Evolutionary conservation across 2,797 vertebrate genomes (phyloP), one percentile per base, ranked within the genome.

Genomic region (Tenualosa ilisha): DNA sequence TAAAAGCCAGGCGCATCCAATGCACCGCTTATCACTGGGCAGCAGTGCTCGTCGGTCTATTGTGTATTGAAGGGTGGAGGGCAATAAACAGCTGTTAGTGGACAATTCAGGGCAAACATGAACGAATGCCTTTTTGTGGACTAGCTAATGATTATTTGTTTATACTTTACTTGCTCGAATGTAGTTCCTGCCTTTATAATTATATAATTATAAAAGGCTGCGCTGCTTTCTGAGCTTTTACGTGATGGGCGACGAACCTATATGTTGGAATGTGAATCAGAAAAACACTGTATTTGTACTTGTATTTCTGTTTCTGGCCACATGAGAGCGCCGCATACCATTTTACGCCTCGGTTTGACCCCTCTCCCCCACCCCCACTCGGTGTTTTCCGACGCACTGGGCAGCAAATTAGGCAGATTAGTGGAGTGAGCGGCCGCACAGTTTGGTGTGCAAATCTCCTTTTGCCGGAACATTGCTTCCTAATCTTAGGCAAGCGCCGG

Each of bases 371-470:
- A 11, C 49, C 46, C 63, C 51, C 13, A 17, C 82, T 26, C 51
- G 20, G 24, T 11, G 40, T 59, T 82, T 49, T 63, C 26, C 40
- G 59, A 85, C 83, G 72, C 83, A 88, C 89, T 88, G 88, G 85
- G 89, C 89, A 92, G 88, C 86, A 93, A 93, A 95, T 94, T 90
- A 94, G 92, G 87, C 89, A 90, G 92, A 75, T 95, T 94, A 93
- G 89, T 65, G 87, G 89, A 92, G 85, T 89, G 91, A 91, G 90
- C 92, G 90, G 90, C 89, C 92, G 89, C 88, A 90, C 92, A 92
- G 92, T 92, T 91, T 91, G 89, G 89, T 86, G 83, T 83, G 89
- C 89, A 92, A 94, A 94, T 91, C 92, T 92, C 79, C 92, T 95
- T 68, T 94, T 93, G 87, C 89, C 91, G 89, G 92, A 92, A 93